Evolutionary conservation across 1,140 invertebrate genomes (phyloP).

Genomic region (Chironomus striatipennis): DNA sequence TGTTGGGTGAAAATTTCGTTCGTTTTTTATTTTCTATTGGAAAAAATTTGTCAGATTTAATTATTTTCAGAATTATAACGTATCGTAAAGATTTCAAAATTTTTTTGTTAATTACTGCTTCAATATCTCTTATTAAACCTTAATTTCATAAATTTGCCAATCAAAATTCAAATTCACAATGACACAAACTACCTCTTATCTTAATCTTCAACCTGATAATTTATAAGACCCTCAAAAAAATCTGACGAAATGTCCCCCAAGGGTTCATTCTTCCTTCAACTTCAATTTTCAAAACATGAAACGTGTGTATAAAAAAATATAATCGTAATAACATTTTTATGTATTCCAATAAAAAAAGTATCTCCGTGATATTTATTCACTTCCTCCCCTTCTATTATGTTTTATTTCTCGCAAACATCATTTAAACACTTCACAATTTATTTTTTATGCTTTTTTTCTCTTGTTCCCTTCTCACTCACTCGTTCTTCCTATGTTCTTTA

Average conservation of each 20-base stretch:
- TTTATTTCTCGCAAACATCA: background rate
- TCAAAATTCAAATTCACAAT: no score
- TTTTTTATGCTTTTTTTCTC: background rate
- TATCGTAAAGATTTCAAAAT: no score
- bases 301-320: constrained; percentile 1
- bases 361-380: background rate
- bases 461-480: background rate
- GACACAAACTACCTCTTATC: background rate
- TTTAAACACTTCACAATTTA: constrained; percentile 9
- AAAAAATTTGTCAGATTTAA: no score
- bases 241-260: no score
- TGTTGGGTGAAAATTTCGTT: background rate
- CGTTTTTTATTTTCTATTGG: background rate
- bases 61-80: no score
- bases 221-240: no score
- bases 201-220: background rate
- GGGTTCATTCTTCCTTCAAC: no score
- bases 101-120: no score
- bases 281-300: no score
- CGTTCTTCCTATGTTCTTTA: no score
- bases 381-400: background rate
- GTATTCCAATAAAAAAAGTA: constrained; percentile 14
- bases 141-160: no score
- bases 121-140: no score
- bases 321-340: constrained; percentile 14